Conservation (phyloP, 64 coral and sea anemone genomes). For the Dendronephthya gigantea region DNA sequence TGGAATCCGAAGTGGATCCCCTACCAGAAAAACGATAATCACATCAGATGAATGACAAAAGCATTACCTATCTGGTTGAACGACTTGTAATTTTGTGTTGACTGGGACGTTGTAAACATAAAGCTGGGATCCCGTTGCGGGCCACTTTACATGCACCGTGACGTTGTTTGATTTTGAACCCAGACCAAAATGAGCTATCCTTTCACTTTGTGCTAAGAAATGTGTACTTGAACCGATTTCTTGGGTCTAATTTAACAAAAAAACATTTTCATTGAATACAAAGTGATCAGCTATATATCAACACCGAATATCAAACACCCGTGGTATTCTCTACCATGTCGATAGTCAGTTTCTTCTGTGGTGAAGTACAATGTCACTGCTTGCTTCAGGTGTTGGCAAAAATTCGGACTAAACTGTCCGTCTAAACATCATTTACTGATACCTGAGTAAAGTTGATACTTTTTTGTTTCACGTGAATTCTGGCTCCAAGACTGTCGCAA, state of each 20-base stretch:
- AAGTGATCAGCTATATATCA: not conserved
- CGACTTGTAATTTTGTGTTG: conserved; percentile 42
- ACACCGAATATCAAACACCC: too few species aligned
- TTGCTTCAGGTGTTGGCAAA: too few species aligned
- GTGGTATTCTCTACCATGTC: too few species aligned
- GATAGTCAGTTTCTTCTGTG: too few species aligned
- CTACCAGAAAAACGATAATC: too few species aligned
- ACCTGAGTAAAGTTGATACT: too few species aligned
- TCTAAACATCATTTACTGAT: too few species aligned
- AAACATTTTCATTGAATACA: not conserved
- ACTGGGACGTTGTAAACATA: conserved; percentile 37
- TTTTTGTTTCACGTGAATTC: too few species aligned
- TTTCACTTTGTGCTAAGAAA: conserved; percentile 65
- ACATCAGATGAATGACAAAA: not conserved
- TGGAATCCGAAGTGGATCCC: too few species aligned
- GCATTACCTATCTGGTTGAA: conserved; percentile 34
- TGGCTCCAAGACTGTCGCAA: too few species aligned
- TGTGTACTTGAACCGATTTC: conserved; percentile 83
- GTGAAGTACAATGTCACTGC: too few species aligned
- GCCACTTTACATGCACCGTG: conserved; percentile 56
- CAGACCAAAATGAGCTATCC: conserved; percentile 66
- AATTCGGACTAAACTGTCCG: too few species aligned
- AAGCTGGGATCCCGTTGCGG: conserved; percentile 9
- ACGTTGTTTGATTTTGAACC: conserved; percentile 51
- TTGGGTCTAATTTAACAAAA: conserved; percentile 40